phyloP scores from a whole-genome alignment of 2,797 vertebrate species.

The Gallinago nigripennis region DNA sequence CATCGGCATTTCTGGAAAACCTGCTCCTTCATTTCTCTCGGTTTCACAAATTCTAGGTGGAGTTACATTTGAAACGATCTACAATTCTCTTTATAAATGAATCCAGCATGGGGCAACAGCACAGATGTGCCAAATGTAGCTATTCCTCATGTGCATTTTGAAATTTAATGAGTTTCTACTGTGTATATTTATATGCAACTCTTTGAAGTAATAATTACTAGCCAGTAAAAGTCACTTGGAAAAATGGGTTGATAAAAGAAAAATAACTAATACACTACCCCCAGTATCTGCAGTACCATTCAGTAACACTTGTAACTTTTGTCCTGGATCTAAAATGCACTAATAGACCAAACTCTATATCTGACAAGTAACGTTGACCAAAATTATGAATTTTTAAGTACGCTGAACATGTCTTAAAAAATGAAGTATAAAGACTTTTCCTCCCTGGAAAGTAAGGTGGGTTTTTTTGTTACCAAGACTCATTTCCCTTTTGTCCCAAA shows the following conservation, averaged over 20 bases:
- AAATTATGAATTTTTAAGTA: background rate
- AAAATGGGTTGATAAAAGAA: background rate
- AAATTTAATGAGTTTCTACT: slow-evolving; percentile 17
- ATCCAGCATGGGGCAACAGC: background rate
- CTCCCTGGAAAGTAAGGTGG: background rate
- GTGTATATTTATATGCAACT: background rate
- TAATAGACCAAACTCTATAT: background rate
- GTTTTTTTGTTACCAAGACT: background rate
- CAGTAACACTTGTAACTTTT: background rate
- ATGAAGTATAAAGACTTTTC: background rate
- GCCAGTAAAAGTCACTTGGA: background rate
- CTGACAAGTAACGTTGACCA: background rate
- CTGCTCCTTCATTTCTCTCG: background rate
- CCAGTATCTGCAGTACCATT: background rate
- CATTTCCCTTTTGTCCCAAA: background rate
- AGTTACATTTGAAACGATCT: background rate
- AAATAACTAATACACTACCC: background rate
- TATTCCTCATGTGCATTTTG: background rate
- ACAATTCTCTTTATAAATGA: background rate
- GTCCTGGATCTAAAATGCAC: background rate
- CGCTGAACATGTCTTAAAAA: background rate
- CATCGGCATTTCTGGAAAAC: background rate
- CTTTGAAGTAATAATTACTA: slow-evolving; percentile 26
- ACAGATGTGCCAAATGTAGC: background rate
- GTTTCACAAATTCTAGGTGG: background rate